Evolutionary conservation across 2,797 vertebrate species (phyloP), one percentile per base, ranked within the genome.

Genomic region (Sylvilagus floridanus): DNA sequence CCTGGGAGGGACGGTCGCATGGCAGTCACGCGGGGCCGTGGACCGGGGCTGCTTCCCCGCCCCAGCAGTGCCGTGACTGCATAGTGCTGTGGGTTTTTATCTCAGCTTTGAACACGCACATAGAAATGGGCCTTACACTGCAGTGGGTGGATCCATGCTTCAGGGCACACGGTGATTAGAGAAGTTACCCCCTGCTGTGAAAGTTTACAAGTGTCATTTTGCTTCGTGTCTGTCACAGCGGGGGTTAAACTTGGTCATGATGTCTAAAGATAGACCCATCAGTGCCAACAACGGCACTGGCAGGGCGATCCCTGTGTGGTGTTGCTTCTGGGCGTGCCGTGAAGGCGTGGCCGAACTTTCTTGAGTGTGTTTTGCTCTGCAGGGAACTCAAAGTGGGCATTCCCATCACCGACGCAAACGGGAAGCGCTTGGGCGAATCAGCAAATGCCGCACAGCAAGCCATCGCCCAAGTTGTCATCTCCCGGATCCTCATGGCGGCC

Each of bases 401-500:
- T 96, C 99, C 99, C 0, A 90, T 99, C 96, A 99, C 98, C 0
- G 99, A 99, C 66, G 99, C 99, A 97, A 99, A 99, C 0, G 99
- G 99, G 91, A 99, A 99, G 97, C 98, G 99, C 91, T 95, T 99
- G 98, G 99, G 99, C 90, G 99, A 99, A 97, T 99, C 99, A 0
- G 97, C 99, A 0, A 99, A 99, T 37, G 99, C 99, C 37, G 99
- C 99, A 11, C 98, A 99, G 97, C 99, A 99, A 97, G 99, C 99
- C 2, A 99, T 99, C 95, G 98, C 98, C n/a, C 99, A 99, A 96
- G 99, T 99, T 54, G 99, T 99, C 79, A 97, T 99, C 94, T 99
- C 99, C 95, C 98, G 99, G 98, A 99, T 99, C 95, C 99, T 99
- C 96, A 99, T 99, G 99, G 99, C 99, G 37, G 98, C 99, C 92